Conservation (phyloP, 2,888 invertebrate genomes). For the Deilephila elpenor region DNA sequence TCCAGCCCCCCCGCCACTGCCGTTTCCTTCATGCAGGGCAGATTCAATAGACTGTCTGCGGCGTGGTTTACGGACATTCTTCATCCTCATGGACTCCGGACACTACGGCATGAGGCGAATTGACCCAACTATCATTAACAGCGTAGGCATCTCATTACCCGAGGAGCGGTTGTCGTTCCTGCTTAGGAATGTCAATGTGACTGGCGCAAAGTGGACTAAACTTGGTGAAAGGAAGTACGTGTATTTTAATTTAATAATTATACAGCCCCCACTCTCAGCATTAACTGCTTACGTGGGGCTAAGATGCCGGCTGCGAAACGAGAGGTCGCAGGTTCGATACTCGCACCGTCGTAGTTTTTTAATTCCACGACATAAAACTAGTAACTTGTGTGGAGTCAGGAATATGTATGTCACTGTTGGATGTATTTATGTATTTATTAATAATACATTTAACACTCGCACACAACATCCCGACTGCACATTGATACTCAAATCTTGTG, state of each 20-base stretch:
- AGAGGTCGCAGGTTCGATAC: no score
- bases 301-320: no score
- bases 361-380: no score
- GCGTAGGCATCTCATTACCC: constrained; percentile 67
- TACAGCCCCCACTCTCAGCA: no score
- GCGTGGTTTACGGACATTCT: constrained; percentile 73
- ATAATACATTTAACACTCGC: no score
- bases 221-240: constrained; percentile 66
- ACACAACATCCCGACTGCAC: no score
- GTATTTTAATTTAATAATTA: background rate
- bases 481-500: no score
- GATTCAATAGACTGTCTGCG: constrained; percentile 72
- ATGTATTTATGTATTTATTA: no score
- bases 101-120: constrained; percentile 71
- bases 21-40: constrained; percentile 72
- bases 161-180: constrained; percentile 68
- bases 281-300: no score
- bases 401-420: no score
- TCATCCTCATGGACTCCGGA: constrained; percentile 73
- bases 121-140: constrained; percentile 69
- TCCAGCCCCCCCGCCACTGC: constrained; percentile 61
- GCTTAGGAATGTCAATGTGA: constrained; percentile 71
- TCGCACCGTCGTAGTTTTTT: no score
- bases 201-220: constrained; percentile 75
- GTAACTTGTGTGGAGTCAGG: no score